Conservation (phyloP, 1,140 invertebrate species). For the Phortica variegata region DNA sequence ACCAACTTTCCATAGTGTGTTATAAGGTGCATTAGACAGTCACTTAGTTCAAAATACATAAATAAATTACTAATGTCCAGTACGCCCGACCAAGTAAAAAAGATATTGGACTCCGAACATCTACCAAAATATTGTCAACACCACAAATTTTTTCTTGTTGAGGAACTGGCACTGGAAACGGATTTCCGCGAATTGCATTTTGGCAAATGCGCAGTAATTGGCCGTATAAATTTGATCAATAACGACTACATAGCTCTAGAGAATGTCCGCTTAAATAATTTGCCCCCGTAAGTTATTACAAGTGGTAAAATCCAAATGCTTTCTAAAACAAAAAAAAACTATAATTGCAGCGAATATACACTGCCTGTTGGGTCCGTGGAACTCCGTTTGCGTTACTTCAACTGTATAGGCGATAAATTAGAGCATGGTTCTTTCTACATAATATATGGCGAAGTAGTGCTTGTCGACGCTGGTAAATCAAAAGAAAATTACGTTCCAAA, state of each 20-base stretch:
- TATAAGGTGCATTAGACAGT: background rate
- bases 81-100: background rate
- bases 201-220: conserved; percentile 39
- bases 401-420: conserved; percentile 8
- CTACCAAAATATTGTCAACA: conserved; percentile 28
- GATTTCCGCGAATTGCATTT: conserved; percentile 33
- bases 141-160: conserved; percentile 34
- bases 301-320: background rate
- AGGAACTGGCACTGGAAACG: conserved; percentile 31
- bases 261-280: conserved; percentile 28
- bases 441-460: conserved; percentile 36
- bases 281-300: conserved; percentile 23
- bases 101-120: conserved; percentile 17
- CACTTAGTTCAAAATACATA: background rate
- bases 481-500: conserved; percentile 5
- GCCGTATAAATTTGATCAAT: conserved; percentile 18
- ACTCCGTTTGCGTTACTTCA: conserved; percentile 24
- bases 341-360: conserved; percentile 15
- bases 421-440: conserved; percentile 25
- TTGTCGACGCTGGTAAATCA: conserved; percentile 20
- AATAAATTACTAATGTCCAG: background rate
- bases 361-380: conserved; percentile 30
- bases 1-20: background rate
- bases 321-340: background rate
- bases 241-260: conserved; percentile 21